A percentile compares a stretch with the other conserved stretches of the same genome.
Evolutionary conservation across 2,113 vertebrate genomes (phyloP).

Genomic region (Rutilus rutilus): DNA sequence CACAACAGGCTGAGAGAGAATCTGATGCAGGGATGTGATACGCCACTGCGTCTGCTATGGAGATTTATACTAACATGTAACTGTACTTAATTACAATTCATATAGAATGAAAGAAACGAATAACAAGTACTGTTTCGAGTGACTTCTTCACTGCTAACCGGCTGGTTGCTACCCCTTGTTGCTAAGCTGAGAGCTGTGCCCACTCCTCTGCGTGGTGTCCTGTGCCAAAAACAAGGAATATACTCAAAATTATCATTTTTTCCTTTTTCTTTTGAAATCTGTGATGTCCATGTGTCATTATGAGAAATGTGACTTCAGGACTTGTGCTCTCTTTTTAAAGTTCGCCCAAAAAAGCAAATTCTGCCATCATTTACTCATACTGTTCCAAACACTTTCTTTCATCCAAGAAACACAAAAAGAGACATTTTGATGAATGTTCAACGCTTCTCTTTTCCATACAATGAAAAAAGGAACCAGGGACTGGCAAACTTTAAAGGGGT

Average conservation of each 20-base stretch:
- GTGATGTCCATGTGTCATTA: neutral
- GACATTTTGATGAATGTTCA: neutral
- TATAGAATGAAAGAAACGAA: slow-evolving; percentile 36
- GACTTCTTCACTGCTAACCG: slow-evolving; percentile 60
- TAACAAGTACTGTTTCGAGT: slow-evolving; percentile 38
- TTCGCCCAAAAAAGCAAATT: neutral
- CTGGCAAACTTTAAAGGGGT: neutral
- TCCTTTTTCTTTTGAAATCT: neutral
- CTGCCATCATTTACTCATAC: neutral
- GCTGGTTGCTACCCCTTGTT: slow-evolving; percentile 70
- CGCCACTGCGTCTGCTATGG: neutral
- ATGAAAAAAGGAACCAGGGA: neutral
- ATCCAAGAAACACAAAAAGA: neutral
- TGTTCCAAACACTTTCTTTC: neutral
- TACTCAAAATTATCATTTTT: slow-evolving; percentile 17
- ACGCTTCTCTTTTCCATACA: neutral
- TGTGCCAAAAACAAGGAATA: slow-evolving; percentile 53
- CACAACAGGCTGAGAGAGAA: slow-evolving; percentile 39
- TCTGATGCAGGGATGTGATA: neutral
- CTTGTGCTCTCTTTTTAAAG: neutral
- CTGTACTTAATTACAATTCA: neutral
- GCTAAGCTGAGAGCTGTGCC: slow-evolving; percentile 69
- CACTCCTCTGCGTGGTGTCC: slow-evolving; percentile 54
- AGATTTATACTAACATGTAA: neutral
- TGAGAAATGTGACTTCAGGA: neutral